phyloP scores from a whole-genome alignment of 2,797 vertebrate genomes.

The Tenualosa thibaudeaui region DNA sequence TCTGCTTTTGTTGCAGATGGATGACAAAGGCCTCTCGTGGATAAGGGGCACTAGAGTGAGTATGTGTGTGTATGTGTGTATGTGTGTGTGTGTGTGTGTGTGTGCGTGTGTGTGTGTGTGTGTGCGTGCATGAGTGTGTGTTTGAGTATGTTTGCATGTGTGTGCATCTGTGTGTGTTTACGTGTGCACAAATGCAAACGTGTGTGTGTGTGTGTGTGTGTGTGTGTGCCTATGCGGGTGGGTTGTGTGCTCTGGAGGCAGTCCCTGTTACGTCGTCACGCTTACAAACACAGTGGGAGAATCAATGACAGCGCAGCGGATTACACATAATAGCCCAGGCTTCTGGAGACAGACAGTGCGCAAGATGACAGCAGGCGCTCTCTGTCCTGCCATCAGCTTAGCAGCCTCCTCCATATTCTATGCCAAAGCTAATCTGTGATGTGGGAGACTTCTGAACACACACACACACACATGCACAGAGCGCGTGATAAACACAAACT shows the following conservation, averaged over 20 bases:
- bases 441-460: slow-evolving; percentile 42
- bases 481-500: slow-evolving; percentile 30
- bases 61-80: not conserved
- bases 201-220: not conserved
- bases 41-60: slow-evolving; percentile 43
- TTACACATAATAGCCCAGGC: slow-evolving; percentile 52
- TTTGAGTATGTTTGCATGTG: not conserved
- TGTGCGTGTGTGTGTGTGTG: not conserved
- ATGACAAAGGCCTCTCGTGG: slow-evolving; percentile 44
- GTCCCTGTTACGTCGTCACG: slow-evolving; percentile 45
- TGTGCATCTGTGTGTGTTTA: not conserved
- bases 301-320: slow-evolving; percentile 49
- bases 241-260: slow-evolving; percentile 16
- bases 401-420: slow-evolving; percentile 51
- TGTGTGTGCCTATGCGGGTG: not conserved
- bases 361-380: slow-evolving; percentile 46
- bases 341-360: slow-evolving; percentile 55
- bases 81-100: not conserved
- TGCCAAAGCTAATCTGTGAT: slow-evolving; percentile 48
- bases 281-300: slow-evolving; percentile 38
- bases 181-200: not conserved
- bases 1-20: slow-evolving; percentile 52
- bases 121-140: not conserved
- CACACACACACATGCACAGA: slow-evolving; percentile 23
- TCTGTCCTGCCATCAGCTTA: slow-evolving; percentile 51